A percentile compares a stretch with the other conserved stretches of the same genome.
Evolutionary conservation across 2,113 vertebrate species (phyloP).

Genomic region (Brevimyrus niger): DNA sequence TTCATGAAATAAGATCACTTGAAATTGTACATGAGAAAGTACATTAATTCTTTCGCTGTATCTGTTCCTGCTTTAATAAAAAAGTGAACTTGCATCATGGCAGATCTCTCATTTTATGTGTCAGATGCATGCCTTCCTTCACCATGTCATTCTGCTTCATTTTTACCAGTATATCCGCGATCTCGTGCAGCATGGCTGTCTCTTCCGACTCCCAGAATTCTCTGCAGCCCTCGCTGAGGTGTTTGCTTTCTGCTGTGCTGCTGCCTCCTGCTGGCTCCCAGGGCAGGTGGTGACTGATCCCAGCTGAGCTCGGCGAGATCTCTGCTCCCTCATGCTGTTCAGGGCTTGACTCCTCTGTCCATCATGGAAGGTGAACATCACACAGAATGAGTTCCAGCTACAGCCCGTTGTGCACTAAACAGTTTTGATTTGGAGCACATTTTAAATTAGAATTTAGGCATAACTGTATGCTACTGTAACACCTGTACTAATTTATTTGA

Average conservation of each 20-base stretch:
- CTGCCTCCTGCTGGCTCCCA: background rate
- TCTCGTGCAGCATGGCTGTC: conserved; percentile 38
- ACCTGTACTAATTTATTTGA: background rate
- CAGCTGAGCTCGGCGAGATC: conserved; percentile 14
- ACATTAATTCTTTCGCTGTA: conserved; percentile 24
- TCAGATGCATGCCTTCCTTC: background rate
- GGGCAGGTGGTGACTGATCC: conserved; percentile 13
- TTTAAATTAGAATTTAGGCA: background rate
- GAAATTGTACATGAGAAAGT: conserved; percentile 54
- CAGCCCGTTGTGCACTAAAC: background rate
- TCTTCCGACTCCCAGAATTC: conserved; percentile 34
- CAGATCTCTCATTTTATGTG: background rate
- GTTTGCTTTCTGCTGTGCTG: conserved; percentile 9
- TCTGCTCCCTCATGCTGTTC: conserved; percentile 8
- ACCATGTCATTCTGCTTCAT: conserved; percentile 38
- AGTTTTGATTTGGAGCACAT: background rate
- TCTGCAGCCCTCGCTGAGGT: conserved; percentile 25
- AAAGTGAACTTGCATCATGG: conserved; percentile 8
- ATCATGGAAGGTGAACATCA: conserved; percentile 24
- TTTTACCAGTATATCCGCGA: conserved; percentile 49
- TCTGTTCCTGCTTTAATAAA: conserved; percentile 19
- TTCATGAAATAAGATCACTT: conserved; percentile 53
- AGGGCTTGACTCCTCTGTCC: conserved; percentile 9
- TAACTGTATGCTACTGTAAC: background rate
- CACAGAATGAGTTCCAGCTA: background rate